These are phyloP conservation scores for Acanthurus lineatus DNA, from an alignment of 2,797 vertebrate genomes.

Conservation along the genomic window DNA sequence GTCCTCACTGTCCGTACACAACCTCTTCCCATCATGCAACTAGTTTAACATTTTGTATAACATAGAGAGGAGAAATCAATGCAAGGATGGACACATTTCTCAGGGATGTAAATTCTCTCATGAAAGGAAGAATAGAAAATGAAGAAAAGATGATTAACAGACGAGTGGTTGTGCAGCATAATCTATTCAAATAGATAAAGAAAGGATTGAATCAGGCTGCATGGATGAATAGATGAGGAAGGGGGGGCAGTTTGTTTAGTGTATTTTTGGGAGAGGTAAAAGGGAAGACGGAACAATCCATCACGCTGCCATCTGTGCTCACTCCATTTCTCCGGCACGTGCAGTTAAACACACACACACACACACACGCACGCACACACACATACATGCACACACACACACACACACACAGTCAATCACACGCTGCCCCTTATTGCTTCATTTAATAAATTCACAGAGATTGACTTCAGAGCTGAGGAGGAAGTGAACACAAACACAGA, in stretches of 20 bases:
- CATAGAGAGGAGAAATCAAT: not conserved
- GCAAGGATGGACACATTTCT: not conserved
- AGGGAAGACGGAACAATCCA: conserved; percentile 5
- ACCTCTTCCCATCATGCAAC: not conserved
- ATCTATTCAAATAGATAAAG: not conserved
- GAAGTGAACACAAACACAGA: not conserved
- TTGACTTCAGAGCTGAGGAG: not conserved
- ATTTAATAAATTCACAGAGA: conserved; percentile 34
- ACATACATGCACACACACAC: conserved; percentile 8
- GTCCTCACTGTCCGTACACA: not conserved
- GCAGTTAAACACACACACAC: conserved; percentile 7
- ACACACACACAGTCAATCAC: not conserved
- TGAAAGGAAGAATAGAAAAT: not conserved
- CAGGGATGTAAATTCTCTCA: not conserved
- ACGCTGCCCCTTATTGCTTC: conserved; percentile 4
- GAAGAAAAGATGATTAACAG: not conserved
- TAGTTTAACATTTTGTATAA: not conserved
- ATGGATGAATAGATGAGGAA: not conserved
- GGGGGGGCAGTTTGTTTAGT: not conserved
- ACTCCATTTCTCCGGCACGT: conserved; percentile 44
- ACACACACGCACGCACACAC: not conserved
- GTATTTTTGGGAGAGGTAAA: conserved; percentile 32
- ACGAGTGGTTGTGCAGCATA: not conserved
- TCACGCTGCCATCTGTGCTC: conserved; percentile 59
- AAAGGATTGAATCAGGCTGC: not conserved